These are phyloP conservation scores for Euthynnus affinis DNA, from an alignment of 2,797 vertebrate species.

Conservation along the genomic window DNA sequence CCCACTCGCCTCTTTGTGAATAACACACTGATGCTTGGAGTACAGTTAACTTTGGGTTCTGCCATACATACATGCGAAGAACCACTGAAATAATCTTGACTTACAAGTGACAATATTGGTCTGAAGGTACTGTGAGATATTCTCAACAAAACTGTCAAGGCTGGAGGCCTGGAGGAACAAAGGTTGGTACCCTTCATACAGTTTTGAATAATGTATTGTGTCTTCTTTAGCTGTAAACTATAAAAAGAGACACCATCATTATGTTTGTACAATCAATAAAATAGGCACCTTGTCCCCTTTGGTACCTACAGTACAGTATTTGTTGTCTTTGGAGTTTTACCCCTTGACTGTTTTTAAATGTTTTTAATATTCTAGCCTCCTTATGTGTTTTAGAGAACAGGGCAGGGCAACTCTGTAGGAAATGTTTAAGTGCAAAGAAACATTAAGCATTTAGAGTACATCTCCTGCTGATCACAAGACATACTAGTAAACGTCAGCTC, in stretches of 20 bases:
- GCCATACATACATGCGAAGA: slow-evolving; percentile 59
- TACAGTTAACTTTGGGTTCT: slow-evolving; percentile 68
- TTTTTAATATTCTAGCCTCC: slow-evolving; percentile 25
- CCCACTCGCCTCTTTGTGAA: slow-evolving; percentile 77
- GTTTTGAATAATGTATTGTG: slow-evolving; percentile 46
- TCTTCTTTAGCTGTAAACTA: slow-evolving; percentile 44
- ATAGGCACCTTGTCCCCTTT: slow-evolving; percentile 54
- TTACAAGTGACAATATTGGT: slow-evolving; percentile 74
- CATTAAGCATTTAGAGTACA: slow-evolving; percentile 74
- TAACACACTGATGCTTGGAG: slow-evolving; percentile 62
- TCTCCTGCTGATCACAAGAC: slow-evolving; percentile 67
- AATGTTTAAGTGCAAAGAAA: slow-evolving; percentile 82
- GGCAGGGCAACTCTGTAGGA: slow-evolving; percentile 49
- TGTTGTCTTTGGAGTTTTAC: slow-evolving; percentile 33
- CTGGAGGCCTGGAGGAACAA: slow-evolving; percentile 46
- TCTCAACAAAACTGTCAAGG: slow-evolving; percentile 58
- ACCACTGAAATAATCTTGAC: slow-evolving; percentile 58
- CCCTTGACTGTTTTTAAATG: slow-evolving; percentile 21
- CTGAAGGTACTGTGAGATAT: slow-evolving; percentile 52
- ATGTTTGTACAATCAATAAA: slow-evolving; percentile 73
- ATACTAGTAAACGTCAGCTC: slow-evolving; percentile 70
- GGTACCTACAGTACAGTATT: slow-evolving; percentile 37
- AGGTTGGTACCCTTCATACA: slow-evolving; percentile 50
- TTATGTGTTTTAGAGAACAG: slow-evolving; percentile 18
- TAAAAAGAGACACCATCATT: slow-evolving; percentile 47